These are phyloP conservation scores for Empidonax traillii DNA, from an alignment of 2,113 vertebrate species.

Conservation along the genomic window DNA sequence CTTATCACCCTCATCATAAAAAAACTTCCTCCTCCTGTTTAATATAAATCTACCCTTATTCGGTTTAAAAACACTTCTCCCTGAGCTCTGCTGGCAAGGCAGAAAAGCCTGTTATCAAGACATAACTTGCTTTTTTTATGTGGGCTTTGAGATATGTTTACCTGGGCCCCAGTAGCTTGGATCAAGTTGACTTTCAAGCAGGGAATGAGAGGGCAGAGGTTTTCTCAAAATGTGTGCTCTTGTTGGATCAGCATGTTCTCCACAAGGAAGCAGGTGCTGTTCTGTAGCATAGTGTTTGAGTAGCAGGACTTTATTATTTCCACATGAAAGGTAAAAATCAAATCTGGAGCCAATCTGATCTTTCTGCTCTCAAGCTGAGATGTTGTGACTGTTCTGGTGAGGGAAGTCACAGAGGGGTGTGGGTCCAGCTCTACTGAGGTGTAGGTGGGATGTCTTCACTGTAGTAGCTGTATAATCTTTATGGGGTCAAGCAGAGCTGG, in stretches of 20 bases:
- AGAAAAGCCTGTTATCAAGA: background rate
- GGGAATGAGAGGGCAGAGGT: background rate
- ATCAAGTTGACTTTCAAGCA: background rate
- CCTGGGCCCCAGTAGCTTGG: background rate
- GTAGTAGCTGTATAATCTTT: background rate
- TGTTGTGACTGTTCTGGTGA: background rate
- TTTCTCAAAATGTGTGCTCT: background rate
- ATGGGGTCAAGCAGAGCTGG: background rate
- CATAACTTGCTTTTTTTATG: background rate
- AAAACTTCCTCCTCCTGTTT: background rate
- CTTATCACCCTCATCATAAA: background rate
- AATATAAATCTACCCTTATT: background rate
- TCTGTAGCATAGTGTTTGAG: background rate
- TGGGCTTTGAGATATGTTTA: background rate
- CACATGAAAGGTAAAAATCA: background rate
- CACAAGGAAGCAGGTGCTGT: accelerated
- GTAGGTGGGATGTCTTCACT: background rate
- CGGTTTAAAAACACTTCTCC: background rate
- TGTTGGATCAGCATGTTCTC: background rate
- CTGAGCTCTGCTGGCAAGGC: background rate
- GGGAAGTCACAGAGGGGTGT: accelerated
- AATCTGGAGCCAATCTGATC: background rate
- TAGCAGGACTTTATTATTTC: background rate
- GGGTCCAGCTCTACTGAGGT: background rate
- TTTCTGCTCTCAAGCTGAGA: background rate